A percentile compares a stretch with the other conserved stretches of the same genome.
These are phyloP conservation scores for Ochotona princeps DNA, from an alignment of 2,113 vertebrate species.

Conservation along the genomic window DNA sequence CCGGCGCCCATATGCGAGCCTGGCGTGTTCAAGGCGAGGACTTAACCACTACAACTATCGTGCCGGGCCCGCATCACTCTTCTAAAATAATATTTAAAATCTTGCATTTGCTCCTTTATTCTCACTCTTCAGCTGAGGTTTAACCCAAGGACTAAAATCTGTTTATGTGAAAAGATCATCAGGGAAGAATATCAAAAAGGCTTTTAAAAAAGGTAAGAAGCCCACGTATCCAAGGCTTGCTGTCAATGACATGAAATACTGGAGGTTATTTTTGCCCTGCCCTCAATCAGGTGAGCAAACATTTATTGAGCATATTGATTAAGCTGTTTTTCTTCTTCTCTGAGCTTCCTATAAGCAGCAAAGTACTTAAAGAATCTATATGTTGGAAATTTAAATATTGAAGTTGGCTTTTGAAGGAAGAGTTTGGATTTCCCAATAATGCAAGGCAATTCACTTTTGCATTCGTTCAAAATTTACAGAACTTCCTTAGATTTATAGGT, in stretches of 20 bases:
- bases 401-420: not conserved
- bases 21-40: no score
- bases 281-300: conserved; percentile 58
- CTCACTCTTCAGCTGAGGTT: not conserved
- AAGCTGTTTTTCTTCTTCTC: conserved; percentile 15
- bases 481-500: not conserved
- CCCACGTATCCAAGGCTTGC: not conserved
- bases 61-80: not conserved
- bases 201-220: not conserved
- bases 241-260: conserved; percentile 60
- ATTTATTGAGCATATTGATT: conserved; percentile 49
- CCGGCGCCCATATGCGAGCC: no score
- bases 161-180: conserved; percentile 24
- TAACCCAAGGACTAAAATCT: not conserved
- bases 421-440: conserved; percentile 21
- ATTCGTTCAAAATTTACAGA: not conserved
- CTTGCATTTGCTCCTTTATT: not conserved
- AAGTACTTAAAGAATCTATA: conserved; percentile 42
- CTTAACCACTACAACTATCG: no score
- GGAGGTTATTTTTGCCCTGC: conserved; percentile 38
- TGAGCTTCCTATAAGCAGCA: conserved; percentile 26
- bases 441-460: not conserved
- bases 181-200: not conserved
- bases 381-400: conserved; percentile 33
- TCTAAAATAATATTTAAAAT: not conserved